Evolutionary conservation across 1,140 invertebrate genomes (phyloP), one percentile per base, ranked within the genome.

Genomic region (Cyclargus thomasi): DNA sequence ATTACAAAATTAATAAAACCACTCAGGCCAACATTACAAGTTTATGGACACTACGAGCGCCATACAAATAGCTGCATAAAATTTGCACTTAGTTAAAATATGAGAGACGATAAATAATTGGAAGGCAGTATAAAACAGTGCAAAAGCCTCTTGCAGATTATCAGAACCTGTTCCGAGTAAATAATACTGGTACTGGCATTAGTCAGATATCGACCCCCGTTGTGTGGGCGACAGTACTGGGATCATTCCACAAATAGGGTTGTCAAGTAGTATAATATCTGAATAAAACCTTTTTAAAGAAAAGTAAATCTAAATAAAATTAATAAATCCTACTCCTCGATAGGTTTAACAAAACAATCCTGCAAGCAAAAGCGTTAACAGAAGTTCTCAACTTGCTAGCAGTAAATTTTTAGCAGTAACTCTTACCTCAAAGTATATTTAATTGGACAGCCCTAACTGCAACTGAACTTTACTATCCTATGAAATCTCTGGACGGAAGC

Each of bases 131-230:
- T 73, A 77, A 78, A 79, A 65, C 75, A 70, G 65, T 66, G 72
- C 69, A 73, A 55, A 62, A 67, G 65, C 68, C 71, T 67, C 73
- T 70, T 73, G 77, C 82, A 79, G 81, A 86, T 85, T 81, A 83
- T 85, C 77, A 66, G 72, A 82, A 86, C 85, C 79, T 78, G 85
- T 88, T 83, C 71, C 65, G 67, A 70, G 79, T 86, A 83, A 88
- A 81, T 86, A 84, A 83, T 82, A 74, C 79, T 75, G 73, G 75
- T 70, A 76, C 72, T n/a, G n/a, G 75, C 80, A 85, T 86, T 85
- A 85, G 81, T 86, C 80, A 85, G 81, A 81, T 85, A 83, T 79
- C 73, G 76, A 78, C 67, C 72, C 74, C 67, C 69, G 70, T 73
- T 74, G 81, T 77, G 85, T 83, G 83, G 81, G 85, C 75, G 81